phyloP scores from a whole-genome alignment of 2,797 vertebrate species.

The Anomalospiza imberbis region DNA sequence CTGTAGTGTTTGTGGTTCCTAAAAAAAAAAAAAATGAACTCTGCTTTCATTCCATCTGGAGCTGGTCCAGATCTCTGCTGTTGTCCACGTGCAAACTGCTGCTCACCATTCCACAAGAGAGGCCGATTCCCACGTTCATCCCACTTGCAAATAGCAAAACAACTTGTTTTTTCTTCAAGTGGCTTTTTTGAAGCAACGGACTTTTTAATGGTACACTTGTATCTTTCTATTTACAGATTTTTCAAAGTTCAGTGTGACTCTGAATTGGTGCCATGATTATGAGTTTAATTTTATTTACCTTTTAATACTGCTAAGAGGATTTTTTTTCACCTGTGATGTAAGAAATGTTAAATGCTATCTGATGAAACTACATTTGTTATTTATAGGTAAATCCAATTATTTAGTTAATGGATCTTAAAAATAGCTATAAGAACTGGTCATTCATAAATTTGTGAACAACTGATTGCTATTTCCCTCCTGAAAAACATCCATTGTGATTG shows the following conservation, averaged over 20 bases:
- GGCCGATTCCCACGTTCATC: neutral
- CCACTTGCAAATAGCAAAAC: neutral
- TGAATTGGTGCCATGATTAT: neutral
- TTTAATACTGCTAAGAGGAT: slow-evolving; percentile 49
- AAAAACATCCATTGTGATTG: neutral
- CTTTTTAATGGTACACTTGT: neutral
- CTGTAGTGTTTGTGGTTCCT: neutral
- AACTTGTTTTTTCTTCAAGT: slow-evolving; percentile 9
- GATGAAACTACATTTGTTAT: slow-evolving; percentile 47
- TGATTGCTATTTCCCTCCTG: neutral
- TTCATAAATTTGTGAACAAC: neutral
- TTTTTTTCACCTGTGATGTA: slow-evolving; percentile 53
- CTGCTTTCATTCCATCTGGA: neutral
- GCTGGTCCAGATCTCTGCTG: neutral
- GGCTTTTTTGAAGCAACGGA: neutral
- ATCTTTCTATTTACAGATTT: neutral
- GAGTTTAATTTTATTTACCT: slow-evolving; percentile 28
- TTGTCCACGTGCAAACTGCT: neutral
- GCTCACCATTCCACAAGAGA: neutral
- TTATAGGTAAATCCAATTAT: slow-evolving; percentile 65
- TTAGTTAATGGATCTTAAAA: slow-evolving; percentile 34
- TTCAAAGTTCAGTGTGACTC: neutral
- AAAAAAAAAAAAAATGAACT: neutral
- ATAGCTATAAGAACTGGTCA: neutral
- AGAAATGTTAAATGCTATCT: slow-evolving; percentile 27